A percentile compares a stretch with the other conserved stretches of the same genome.
Conservation (phyloP, 2,797 vertebrate genomes). For the Antennarius maculatus region DNA sequence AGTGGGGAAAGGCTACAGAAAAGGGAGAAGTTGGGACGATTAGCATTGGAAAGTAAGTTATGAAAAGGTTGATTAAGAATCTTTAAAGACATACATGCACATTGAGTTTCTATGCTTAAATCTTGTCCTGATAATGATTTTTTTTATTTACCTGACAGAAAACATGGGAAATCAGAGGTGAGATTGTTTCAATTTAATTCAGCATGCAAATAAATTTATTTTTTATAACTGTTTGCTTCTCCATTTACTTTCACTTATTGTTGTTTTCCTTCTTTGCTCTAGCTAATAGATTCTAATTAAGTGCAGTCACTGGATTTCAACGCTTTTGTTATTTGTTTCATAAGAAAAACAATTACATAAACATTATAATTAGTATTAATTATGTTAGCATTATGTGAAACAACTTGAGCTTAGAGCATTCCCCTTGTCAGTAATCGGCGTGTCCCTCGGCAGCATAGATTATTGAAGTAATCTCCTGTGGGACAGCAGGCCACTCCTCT, state of each 20-base stretch:
- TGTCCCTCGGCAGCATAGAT: too few species aligned
- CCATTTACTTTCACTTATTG: not conserved
- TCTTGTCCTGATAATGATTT: constrained; percentile 19
- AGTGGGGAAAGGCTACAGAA: constrained; percentile 91
- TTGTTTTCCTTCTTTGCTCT: not conserved
- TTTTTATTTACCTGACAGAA: constrained; percentile 74
- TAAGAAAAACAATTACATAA: too few species aligned
- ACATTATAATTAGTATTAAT: too few species aligned
- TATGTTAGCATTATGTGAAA: too few species aligned
- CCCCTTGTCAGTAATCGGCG: too few species aligned
- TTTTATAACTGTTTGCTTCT: not conserved
- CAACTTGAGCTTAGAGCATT: too few species aligned
- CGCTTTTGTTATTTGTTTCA: too few species aligned
- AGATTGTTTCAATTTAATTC: constrained; percentile 58
- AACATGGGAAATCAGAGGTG: constrained; percentile 92
- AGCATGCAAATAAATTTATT: not conserved
- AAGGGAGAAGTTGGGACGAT: constrained; percentile 94
- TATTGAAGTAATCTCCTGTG: too few species aligned
- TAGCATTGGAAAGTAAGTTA: constrained; percentile 89
- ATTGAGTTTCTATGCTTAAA: not conserved
- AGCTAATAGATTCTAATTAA: not conserved
- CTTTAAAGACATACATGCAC: not conserved
- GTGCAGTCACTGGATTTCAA: not conserved
- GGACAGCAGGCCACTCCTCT: too few species aligned
- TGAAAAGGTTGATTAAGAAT: not conserved